Conservation (phyloP, 2,113 vertebrate genomes). For the Phalacrocorax carbo region DNA sequence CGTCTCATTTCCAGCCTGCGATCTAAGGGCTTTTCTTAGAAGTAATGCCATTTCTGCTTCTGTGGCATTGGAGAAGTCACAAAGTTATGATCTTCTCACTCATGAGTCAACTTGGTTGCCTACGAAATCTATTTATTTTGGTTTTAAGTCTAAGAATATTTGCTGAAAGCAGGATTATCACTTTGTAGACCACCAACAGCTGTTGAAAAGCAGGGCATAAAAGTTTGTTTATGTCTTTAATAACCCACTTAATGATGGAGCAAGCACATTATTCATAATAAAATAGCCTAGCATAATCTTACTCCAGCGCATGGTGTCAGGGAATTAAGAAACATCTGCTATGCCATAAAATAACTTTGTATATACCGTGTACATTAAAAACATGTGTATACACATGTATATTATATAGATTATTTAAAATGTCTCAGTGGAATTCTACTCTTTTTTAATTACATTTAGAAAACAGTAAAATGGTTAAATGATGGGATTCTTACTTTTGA, state of each 20-base stretch:
- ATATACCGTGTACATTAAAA: conserved; percentile 71
- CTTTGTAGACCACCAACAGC: conserved; percentile 83
- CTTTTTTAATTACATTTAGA: conserved; percentile 65
- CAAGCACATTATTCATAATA: conserved; percentile 83
- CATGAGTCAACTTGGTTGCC: conserved; percentile 13
- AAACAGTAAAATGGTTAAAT: conserved; percentile 58
- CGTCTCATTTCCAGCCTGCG: not conserved
- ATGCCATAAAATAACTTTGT: conserved; percentile 74
- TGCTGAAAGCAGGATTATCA: conserved; percentile 80
- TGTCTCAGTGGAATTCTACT: conserved; percentile 54
- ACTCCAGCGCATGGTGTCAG: conserved; percentile 75
- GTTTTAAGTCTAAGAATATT: conserved; percentile 64
- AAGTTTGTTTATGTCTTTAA: conserved; percentile 88
- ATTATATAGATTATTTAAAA: conserved; percentile 37
- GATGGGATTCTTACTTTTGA: conserved; percentile 11
- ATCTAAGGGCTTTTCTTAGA: not conserved
- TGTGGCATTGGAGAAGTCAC: not conserved
- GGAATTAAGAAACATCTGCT: conserved; percentile 86
- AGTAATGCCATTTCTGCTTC: not conserved
- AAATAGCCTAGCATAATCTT: conserved; percentile 81
- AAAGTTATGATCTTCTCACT: not conserved
- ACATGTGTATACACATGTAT: conserved; percentile 41
- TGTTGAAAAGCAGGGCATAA: conserved; percentile 81
- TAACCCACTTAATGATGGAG: conserved; percentile 83
- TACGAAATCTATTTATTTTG: conserved; percentile 59